Percentiles rank a stretch among this genome's conserved stretches.
These are phyloP conservation scores for Alauda arvensis DNA, from an alignment of 2,797 vertebrate species.

Conservation along the genomic window DNA sequence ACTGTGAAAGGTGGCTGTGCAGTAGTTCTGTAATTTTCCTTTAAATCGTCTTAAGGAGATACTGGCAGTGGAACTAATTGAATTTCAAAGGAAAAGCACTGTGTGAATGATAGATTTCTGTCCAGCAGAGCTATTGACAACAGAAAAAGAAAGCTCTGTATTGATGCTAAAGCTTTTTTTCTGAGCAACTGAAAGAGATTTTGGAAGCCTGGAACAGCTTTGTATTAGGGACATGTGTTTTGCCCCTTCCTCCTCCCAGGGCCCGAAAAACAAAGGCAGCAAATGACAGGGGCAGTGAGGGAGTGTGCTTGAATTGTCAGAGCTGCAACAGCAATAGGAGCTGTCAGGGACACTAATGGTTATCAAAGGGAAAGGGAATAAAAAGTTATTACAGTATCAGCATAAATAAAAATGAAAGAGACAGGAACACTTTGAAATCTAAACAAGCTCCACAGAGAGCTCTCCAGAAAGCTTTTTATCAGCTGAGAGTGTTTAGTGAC, in stretches of 20 bases:
- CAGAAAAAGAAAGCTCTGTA: slow-evolving; percentile 48
- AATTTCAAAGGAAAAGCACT: slow-evolving; percentile 57
- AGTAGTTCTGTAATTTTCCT: slow-evolving; percentile 36
- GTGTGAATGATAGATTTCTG: slow-evolving; percentile 59
- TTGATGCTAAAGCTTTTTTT: slow-evolving; percentile 26
- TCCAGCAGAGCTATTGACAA: slow-evolving; percentile 53
- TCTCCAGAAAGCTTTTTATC: neutral
- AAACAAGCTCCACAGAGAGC: neutral
- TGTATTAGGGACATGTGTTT: neutral
- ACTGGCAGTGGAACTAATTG: slow-evolving; percentile 47
- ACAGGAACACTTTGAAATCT: slow-evolving; percentile 30
- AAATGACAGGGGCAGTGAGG: slow-evolving; percentile 22
- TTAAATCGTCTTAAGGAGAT: slow-evolving; percentile 40
- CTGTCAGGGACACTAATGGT: neutral
- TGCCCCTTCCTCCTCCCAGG: slow-evolving; percentile 19
- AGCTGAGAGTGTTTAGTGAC: neutral
- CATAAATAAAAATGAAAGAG: slow-evolving; percentile 17
- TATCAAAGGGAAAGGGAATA: neutral
- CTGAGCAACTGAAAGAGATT: slow-evolving; percentile 24
- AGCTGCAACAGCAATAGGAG: neutral
- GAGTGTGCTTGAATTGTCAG: neutral
- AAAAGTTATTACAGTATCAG: slow-evolving; percentile 25
- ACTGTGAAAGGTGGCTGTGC: slow-evolving; percentile 9
- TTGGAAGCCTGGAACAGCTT: slow-evolving; percentile 45
- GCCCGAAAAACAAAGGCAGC: slow-evolving; percentile 10